Base-by-base conservation (phyloP, 2,113 vertebrate species). In the Donacobius atricapilla region DNA sequence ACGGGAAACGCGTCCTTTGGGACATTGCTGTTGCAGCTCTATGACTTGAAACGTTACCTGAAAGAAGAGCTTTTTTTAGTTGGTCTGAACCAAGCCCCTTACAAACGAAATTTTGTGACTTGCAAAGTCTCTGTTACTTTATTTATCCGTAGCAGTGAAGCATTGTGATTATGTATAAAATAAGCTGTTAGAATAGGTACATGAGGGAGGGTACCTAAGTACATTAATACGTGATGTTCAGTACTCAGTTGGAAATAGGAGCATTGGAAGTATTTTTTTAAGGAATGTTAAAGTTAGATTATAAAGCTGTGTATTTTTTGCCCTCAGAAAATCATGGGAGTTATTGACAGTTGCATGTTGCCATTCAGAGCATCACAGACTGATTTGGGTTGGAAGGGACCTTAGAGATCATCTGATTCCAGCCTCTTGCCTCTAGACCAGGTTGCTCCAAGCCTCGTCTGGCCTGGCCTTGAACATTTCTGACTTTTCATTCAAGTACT, bases 171-270 rank as follows among this genome's bases (percentile, higher is more conserved):
- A 12, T 13, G 1, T 54, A 13, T 53, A 28, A 76, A 79, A 20
- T 50, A 19, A 60, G 6, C 8, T 80, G 10, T 21, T 63, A 42
- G 11, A 69, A 30, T 8, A 69, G 13, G 15, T 30, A 31, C 2
- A 0, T 27, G 20, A 69, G 14, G 28, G 40, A 23, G 8, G 13
- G 7, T 66, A 11, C 4, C 4, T 23, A n/a, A 60, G 9, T 48
- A 45, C 6, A 7, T 45, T 24, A n/a, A 4, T 27, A 7, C 9
- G 10, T 37, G 31, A 12, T 0, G 0, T 68, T 77, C 8, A 3
- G 1, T 64, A 33, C 19, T 71, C 47, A 57, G 5, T 14, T 40
- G 30, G 24, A 51, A 71, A 44, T 22, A 24, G 0, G 0, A 37
- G 5, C 42, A 15, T 15, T 90, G 75, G 54, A 76, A 72, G 7